Evolutionary conservation across 2,797 vertebrate species (phyloP).

Genomic region (Pipistrellus pipistrellus): DNA sequence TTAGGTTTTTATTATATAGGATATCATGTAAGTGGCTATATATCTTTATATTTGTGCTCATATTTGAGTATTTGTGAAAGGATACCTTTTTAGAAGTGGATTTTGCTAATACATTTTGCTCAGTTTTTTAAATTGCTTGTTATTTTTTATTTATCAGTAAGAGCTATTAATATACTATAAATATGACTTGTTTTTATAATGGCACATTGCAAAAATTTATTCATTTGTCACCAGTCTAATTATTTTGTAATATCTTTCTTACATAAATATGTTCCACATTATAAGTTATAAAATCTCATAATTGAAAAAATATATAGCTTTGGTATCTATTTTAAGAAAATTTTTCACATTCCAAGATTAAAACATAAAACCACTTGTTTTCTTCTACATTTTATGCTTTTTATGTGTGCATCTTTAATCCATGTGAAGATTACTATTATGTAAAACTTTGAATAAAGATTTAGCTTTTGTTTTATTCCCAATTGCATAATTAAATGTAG

Average conservation of each 20-base stretch:
- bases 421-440: neutral
- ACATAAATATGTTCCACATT: neutral
- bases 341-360: neutral
- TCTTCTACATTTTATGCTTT: neutral
- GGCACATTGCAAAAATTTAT: neutral
- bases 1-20: too few species aligned
- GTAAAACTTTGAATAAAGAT: neutral
- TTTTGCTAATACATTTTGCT: neutral
- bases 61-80: neutral
- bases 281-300: neutral
- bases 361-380: conserved; percentile 16
- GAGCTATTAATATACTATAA: neutral
- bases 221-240: neutral
- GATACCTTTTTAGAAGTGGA: neutral
- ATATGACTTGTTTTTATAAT: neutral
- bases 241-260: neutral
- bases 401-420: neutral
- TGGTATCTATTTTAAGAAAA: neutral
- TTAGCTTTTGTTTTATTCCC: neutral
- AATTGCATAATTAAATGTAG: neutral
- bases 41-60: neutral
- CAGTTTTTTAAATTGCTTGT: neutral
- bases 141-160: neutral
- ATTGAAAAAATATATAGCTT: neutral
- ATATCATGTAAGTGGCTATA: neutral